Percentiles rank a stretch among this genome's conserved stretches.
Conservation (phyloP, 1,140 invertebrate genomes). For the Scaptomyza graminum region DNA sequence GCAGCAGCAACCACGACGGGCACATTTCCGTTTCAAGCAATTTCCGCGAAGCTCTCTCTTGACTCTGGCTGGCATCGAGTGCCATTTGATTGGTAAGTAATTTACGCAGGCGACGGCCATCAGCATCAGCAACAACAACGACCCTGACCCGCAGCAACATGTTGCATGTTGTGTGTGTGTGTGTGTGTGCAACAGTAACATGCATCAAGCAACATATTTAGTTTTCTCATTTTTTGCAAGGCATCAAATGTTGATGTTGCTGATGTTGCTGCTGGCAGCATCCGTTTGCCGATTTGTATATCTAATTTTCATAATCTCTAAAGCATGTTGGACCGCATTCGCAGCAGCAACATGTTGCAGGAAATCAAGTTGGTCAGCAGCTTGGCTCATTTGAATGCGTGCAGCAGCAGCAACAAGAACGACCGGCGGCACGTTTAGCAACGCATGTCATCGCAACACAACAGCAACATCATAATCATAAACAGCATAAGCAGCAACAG, state of each 20-base stretch:
- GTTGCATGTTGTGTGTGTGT: conserved; percentile 59
- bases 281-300: conserved; percentile 83
- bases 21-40: conserved; percentile 81
- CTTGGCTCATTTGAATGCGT: conserved; percentile 73
- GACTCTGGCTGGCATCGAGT: conserved; percentile 37
- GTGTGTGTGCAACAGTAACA: not conserved
- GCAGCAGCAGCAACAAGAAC: conserved; percentile 24
- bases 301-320: conserved; percentile 82
- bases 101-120: conserved; percentile 59
- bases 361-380: conserved; percentile 72
- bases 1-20: conserved; percentile 47
- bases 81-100: conserved; percentile 75
- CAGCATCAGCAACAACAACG: conserved; percentile 24
- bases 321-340: conserved; percentile 46
- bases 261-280: conserved; percentile 60
- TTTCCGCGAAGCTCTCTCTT: conserved; percentile 71
- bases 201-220: conserved; percentile 13
- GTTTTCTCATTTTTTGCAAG: conserved; percentile 25
- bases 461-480: conserved; percentile 54
- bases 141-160: conserved; percentile 76
- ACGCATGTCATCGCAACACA: conserved; percentile 79
- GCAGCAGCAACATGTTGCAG: conserved; percentile 64
- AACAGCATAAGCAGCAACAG: conserved; percentile 33
- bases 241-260: conserved; percentile 62
- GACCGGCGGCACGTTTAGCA: conserved; percentile 75